Conservation (phyloP, 2,888 invertebrate genomes). For the Arge pagana region DNA sequence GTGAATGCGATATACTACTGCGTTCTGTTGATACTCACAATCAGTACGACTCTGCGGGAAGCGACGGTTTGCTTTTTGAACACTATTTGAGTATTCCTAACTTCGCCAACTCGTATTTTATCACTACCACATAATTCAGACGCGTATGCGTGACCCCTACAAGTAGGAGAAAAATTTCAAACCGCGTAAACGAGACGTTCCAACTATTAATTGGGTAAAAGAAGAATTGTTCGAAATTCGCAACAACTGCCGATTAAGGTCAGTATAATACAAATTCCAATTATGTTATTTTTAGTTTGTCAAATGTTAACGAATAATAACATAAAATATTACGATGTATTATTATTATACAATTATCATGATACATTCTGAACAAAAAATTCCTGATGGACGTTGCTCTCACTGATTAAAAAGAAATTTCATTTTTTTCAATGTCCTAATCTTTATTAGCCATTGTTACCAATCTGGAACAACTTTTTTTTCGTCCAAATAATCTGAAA, state of each 20-base stretch:
- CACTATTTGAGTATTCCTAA: not conserved
- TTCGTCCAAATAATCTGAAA: constrained; percentile 7
- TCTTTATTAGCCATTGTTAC: constrained; percentile 1
- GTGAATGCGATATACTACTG: no score
- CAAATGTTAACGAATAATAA: no score
- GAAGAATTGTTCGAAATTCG: not conserved
- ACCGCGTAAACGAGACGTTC: no score
- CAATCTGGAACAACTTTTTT: not conserved
- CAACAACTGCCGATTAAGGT: not conserved
- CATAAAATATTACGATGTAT: not conserved
- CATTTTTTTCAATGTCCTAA: not conserved
- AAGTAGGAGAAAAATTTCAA: no score
- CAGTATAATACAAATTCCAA: not conserved
- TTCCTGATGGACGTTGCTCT: not conserved
- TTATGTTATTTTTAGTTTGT: not conserved
- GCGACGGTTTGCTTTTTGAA: not conserved
- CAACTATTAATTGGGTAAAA: not conserved
- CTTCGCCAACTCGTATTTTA: not conserved
- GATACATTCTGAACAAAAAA: not conserved
- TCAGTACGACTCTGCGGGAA: not conserved
- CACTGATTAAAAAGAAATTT: not conserved
- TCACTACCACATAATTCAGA: not conserved
- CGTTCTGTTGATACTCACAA: not conserved
- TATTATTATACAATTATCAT: not conserved
- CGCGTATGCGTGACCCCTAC: not conserved